Evolutionary conservation across 2,113 vertebrate species (phyloP), one percentile per base, ranked within the genome.

Genomic region (Tupaia tana): DNA sequence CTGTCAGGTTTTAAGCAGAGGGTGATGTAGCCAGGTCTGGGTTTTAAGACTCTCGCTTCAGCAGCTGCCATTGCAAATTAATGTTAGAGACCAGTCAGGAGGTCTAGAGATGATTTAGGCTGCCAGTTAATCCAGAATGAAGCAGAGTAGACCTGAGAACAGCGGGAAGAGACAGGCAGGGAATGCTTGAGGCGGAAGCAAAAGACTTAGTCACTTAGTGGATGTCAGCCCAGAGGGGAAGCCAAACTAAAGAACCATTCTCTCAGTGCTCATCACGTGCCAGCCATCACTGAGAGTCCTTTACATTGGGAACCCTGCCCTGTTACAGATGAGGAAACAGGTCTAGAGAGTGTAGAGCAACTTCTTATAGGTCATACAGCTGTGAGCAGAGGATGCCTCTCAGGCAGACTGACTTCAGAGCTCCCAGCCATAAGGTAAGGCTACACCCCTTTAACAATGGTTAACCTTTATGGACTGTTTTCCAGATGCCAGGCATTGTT

Each of bases 261-360:
- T 29, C 22, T 0, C 2, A 56, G 73, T 7, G 64, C 86, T 59
- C 7, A 25, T 10, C 64, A 15, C 6, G 0, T 0, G 31, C 59
- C n/a, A 10, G 24, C 71, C 34, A 2, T 0, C 10, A 69, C 63
- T 29, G 74, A 29, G 81, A 29, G 20, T 43, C 69, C 24, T 54
- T n/a, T 7, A 3, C 1, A 2, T 15, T 0, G 1, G 73, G 24
- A 59, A 13, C 6, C n/a, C 63, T 25, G 78, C 8, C 6, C 6
- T 61, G n/a, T 5, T 4, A 27, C 64, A 59, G 56, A 27, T 19
- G 64, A 66, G 58, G 25, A 69, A 27, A 29, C 70, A 73, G 66
- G 63, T 43, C 27, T 12, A 2, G 25, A 29, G 31, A 43, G 67
- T 52, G 20, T 1, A 9, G 66, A 22, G 20, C 16, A n/a, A 71